These are phyloP conservation scores for Anarhynchus alexandrinus DNA, from an alignment of 2,113 vertebrate genomes.

Conservation along the genomic window DNA sequence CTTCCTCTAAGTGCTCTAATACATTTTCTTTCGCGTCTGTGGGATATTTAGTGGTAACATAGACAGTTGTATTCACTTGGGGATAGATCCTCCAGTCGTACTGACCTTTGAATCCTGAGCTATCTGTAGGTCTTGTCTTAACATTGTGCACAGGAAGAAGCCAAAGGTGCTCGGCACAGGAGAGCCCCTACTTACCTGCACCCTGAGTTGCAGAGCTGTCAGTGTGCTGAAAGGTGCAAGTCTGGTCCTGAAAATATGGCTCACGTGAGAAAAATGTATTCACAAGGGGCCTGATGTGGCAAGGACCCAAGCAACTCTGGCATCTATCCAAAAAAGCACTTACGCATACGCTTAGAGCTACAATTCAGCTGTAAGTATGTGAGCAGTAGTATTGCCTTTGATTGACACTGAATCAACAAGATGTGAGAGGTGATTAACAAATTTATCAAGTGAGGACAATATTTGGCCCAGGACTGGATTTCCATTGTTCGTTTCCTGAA, in stretches of 20 bases:
- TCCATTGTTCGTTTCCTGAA: background rate
- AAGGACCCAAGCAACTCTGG: constrained; percentile 35
- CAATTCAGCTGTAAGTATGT: constrained; percentile 16
- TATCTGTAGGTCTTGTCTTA: background rate
- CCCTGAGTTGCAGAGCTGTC: background rate
- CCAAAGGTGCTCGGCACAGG: background rate
- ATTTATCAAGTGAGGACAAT: constrained; percentile 13
- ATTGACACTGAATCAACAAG: constrained; percentile 44
- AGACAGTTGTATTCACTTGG: background rate
- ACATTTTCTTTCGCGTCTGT: background rate
- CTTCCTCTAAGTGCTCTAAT: background rate
- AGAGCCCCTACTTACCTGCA: background rate
- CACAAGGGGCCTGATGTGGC: constrained; percentile 2
- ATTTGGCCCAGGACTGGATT: constrained; percentile 13
- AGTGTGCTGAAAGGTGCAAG: background rate
- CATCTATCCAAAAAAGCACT: constrained; percentile 38
- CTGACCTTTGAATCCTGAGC: background rate
- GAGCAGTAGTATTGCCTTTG: constrained; percentile 24
- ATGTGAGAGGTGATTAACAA: constrained; percentile 48
- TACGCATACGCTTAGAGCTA: background rate
- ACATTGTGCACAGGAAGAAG: background rate
- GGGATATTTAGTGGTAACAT: background rate
- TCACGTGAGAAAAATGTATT: constrained; percentile 1
- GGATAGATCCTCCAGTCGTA: background rate
- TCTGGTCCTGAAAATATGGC: background rate